Evolutionary conservation across 2,113 vertebrate genomes (phyloP).

Genomic region (Entelurus aequoreus): DNA sequence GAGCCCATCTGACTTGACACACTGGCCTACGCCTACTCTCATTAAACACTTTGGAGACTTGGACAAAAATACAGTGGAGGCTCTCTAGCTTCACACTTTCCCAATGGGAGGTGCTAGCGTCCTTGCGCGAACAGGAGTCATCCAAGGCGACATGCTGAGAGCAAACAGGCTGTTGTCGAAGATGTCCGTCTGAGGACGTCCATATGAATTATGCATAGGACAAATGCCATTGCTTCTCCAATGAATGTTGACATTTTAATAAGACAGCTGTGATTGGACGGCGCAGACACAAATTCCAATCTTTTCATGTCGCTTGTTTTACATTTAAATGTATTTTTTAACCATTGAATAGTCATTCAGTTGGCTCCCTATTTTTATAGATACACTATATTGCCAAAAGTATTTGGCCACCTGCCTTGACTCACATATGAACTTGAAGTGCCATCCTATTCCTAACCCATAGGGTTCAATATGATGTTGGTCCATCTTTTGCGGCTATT

Average conservation of each 20-base stretch:
- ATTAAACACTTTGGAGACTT: constrained; percentile 65
- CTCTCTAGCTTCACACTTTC: constrained; percentile 51
- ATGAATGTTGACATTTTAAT: constrained; percentile 13
- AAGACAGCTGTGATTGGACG: constrained; percentile 5
- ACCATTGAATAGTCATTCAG: constrained; percentile 20
- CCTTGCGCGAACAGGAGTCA: constrained; percentile 46
- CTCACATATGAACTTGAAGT: no score
- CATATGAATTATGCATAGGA: constrained; percentile 7
- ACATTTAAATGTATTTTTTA: constrained; percentile 45
- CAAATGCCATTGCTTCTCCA: constrained; percentile 1
- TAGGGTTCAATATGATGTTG: no score
- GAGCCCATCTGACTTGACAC: constrained; percentile 62
- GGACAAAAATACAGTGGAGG: constrained; percentile 60
- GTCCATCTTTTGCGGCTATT: no score
- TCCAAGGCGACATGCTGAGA: constrained; percentile 16
- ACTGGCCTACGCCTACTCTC: constrained; percentile 59
- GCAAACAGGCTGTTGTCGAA: constrained; percentile 16
- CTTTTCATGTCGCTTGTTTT: constrained; percentile 22
- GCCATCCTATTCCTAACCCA: no score
- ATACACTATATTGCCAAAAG: no score
- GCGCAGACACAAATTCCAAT: constrained; percentile 23
- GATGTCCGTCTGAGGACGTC: constrained; percentile 18
- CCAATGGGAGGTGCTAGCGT: constrained; percentile 46
- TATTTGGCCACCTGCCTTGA: no score
- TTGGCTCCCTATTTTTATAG: constrained; percentile 24